A percentile compares a stretch with the other conserved stretches of the same genome.
These are phyloP conservation scores for Malurus elegans DNA, from an alignment of 2,113 vertebrate species.

Conservation along the genomic window DNA sequence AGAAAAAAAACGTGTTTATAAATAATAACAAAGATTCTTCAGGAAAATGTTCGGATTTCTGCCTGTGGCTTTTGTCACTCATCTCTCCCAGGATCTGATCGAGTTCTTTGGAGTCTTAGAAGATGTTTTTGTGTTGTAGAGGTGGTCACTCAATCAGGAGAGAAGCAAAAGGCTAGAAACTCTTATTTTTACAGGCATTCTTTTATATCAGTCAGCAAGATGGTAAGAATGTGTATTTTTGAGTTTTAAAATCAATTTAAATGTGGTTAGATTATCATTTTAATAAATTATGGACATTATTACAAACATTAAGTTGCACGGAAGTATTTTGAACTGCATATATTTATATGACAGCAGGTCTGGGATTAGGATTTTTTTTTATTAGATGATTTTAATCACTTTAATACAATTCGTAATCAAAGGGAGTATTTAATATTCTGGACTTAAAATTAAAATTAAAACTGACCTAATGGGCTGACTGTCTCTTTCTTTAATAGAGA, in stretches of 20 bases:
- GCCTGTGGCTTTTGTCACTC: conserved; percentile 46
- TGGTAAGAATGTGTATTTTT: background rate
- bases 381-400: conserved; percentile 47
- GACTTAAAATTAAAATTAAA: conserved; percentile 48
- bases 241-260: background rate
- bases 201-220: background rate
- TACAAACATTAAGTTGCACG: background rate
- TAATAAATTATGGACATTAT: background rate
- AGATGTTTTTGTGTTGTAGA: background rate
- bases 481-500: background rate
- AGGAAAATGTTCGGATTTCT: conserved; percentile 39
- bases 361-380: background rate
- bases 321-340: background rate
- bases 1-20: conserved; percentile 69
- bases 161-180: background rate
- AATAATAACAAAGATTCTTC: conserved; percentile 63
- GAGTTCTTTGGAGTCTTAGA: background rate
- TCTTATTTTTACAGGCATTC: background rate
- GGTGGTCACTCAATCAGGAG: background rate
- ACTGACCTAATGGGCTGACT: background rate
- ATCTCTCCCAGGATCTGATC: background rate
- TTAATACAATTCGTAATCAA: conserved; percentile 35
- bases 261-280: background rate
- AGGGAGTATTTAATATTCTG: conserved; percentile 26
- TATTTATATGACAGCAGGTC: background rate